Evolutionary conservation across 1,140 invertebrate genomes (phyloP), one percentile per base, ranked within the genome.

Genomic region (Copidosoma floridanum): DNA sequence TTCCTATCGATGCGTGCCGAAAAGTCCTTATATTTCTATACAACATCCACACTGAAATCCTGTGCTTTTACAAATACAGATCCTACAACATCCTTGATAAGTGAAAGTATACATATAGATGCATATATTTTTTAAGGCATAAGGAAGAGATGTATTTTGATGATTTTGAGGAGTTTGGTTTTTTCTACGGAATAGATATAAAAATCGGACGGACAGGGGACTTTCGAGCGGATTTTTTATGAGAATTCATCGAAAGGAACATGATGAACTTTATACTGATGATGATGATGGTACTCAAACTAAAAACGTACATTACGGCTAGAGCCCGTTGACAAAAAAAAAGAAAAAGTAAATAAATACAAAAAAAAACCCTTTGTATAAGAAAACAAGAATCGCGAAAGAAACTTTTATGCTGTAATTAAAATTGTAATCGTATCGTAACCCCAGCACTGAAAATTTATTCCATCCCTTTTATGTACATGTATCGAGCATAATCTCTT

Each of bases 401-500:
- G 61, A 70, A 75, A 74, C 62, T 67, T 70, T 65, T 72, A 72
- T n/a, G n/a, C 66, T 73, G 69, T 73, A 74, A 63, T 71, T 70
- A 67, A 75, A 75, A 68, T 70, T 74, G 73, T 71, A 67, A 69
- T 66, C 69, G 68, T 73, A 72, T 74, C 70, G 65, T 72, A 74
- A 73, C 62, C 50, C 63, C 68, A 68, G 57, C 65, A 66, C 40
- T 63, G 66, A 67, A 65, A 68, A 65, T n/a, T 69, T 70, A 70
- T 69, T 63, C 61, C 63, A 68, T 60, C 68, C 69, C 69, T 73
- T 72, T 68, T 61, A 69, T 71, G 61, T 70, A 67, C 71, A 65
- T 68, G 67, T 70, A 67, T 65, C 55, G 68, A 70, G 65, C 57
- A 65, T 71, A 70, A 66, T 57, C 53, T 65, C 63, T 57, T 66